Base-by-base conservation (phyloP, 2,888 invertebrate species). In the Apodemia hepburni region DNA sequence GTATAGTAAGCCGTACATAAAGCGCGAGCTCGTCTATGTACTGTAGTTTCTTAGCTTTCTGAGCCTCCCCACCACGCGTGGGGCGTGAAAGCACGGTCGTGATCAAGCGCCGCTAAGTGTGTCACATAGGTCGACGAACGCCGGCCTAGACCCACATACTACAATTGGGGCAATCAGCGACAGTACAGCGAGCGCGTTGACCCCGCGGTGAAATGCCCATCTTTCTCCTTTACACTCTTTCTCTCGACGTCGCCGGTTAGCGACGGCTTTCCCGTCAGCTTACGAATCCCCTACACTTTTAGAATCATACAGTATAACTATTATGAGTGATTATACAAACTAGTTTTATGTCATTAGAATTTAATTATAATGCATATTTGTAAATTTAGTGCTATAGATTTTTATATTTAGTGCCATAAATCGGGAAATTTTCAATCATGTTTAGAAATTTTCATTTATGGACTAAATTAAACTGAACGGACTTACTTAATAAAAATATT, bases 131-230 rank as follows among this genome's bases (percentile, higher is more conserved):
- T 92, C 91, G 86, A 85, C 87, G 92, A 88, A 87, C 90, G 91
- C 88, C 89, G 92, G 89, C 92, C 92, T 92, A 92, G 92, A 92
- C 92, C 92, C 84, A 92, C 89, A 84, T 92, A 81, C 73, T 74
- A 79, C 85, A 91, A 92, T 92, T 90, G 88, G 92, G 90, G 76
- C 85, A 91, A 92, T 91, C 89, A 91, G 91, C 85, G 92, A 92
- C 85, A 92, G 91, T 91, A 87, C 79, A 81, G 79, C 79, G 80
- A 82, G 90, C 82, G 82, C 90, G 80, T 85, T 88, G 90, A 91
- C 90, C 89, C 84, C 85, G 81, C 86, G 86, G 91, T 85, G 90
- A 91, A 91, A 90, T 90, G 87, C 83, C 81, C 86, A 87, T 87
- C 88, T 88, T 81, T 87, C 87, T 85, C 80, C 79, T 87, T 85